Evolutionary conservation across 2,888 invertebrate species (phyloP), one percentile per base, ranked within the genome.

Genomic region (Eremobia ochroleuca): DNA sequence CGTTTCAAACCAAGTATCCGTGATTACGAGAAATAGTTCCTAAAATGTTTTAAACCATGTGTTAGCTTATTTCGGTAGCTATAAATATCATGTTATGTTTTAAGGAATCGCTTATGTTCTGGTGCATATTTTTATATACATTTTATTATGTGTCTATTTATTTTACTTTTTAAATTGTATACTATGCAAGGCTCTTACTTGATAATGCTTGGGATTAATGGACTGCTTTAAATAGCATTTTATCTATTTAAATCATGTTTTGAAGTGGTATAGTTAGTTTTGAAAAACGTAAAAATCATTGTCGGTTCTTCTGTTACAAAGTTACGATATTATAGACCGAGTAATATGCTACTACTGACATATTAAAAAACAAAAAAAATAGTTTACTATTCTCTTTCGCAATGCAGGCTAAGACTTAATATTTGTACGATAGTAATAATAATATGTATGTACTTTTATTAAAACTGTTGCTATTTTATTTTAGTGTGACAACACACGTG

Each of bases 61-160:
- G 77, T 82, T 87, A 87, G 89, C 83, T 87, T 69, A 79, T 82
- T 78, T 70, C 65, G 81, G 86, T 87, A 87, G 85, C 85, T 88
- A 85, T 88, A 62, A 52, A 76, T 88, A 85, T 82, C 73, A 79
- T 74, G 75, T 85, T 84, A 80, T 83, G 52, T 73, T 81, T 81
- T 83, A 76, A 88, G 67, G 69, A 80, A 49, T 81, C 46, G 82
- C 86, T 85, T 86, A 80, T 65, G 34, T 81, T 86, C 52, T 85
- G 88, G 88, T 88, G 88, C 88, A 86, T 88, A 88, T 87, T 88
- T 86, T 87, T 85, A 73, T 81, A 87, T 81, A 87, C 83, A 75
- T 81, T 79, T 82, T 87, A 83, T 84, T 86, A 68, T 73, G 86
- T 88, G 88, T 88, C 88, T 88, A 88, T 88, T 88, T 88, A 88